phyloP scores from a whole-genome alignment of 2,888 invertebrate genomes.

The Ferrisia virgata region DNA sequence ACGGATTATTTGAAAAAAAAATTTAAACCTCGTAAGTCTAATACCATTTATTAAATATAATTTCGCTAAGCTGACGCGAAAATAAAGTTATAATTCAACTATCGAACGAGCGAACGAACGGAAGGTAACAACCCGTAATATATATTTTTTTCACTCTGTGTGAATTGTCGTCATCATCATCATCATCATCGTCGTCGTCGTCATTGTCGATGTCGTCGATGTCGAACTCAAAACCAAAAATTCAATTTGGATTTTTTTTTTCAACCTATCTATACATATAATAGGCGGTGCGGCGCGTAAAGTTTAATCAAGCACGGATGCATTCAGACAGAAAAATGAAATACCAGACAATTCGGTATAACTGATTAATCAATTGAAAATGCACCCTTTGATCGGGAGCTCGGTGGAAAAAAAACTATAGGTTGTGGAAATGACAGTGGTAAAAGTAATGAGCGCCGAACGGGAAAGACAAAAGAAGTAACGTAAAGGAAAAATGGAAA shows the following conservation, averaged over 20 bases:
- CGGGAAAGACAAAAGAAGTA: conserved; percentile 39
- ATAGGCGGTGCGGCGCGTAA: neutral
- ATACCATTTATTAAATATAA: neutral
- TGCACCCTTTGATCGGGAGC: conserved; percentile 44
- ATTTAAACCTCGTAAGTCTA: neutral
- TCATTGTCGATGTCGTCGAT: neutral
- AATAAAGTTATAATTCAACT: neutral
- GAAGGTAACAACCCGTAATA: too few species aligned
- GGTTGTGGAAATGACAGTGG: conserved; percentile 42
- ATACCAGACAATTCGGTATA: conserved; percentile 44
- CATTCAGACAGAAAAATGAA: conserved; percentile 43
- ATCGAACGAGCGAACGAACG: too few species aligned
- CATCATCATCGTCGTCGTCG: neutral
- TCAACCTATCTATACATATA: neutral
- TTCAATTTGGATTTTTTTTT: conserved; percentile 9
- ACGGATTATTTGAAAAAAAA: too few species aligned
- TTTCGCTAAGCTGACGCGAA: conserved; percentile 6
- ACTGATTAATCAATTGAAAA: conserved; percentile 46
- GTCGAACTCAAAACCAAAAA: conserved; percentile 11
- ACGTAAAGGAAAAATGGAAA: conserved; percentile 36
- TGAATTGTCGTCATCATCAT: neutral
- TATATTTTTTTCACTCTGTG: neutral
- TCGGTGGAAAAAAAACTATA: conserved; percentile 33
- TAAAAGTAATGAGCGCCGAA: conserved; percentile 37
- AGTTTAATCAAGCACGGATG: conserved; percentile 43